Percentiles rank a stretch among this genome's conserved stretches.
Evolutionary conservation across 1,140 invertebrate genomes (phyloP).

Genomic region (Eciton burchellii): DNA sequence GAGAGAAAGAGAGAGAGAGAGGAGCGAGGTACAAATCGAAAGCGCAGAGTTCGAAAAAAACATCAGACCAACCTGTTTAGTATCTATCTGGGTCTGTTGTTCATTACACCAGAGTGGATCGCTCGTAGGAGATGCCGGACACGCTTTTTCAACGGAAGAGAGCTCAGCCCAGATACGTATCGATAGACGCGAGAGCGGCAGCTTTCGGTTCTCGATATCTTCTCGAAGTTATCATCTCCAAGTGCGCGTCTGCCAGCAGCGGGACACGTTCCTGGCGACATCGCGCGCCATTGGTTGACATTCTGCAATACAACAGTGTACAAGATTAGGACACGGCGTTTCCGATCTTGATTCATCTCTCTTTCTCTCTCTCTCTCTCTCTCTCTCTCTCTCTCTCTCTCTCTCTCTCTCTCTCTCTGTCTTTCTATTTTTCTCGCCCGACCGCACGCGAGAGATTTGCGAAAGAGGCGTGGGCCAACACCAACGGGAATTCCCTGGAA

Average conservation of each 20-base stretch:
- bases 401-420: too few relatives aligned
- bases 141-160: slow-evolving; percentile 18
- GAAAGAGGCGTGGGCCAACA: slow-evolving; percentile 67
- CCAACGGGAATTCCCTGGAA: slow-evolving; percentile 67
- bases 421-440: slow-evolving; percentile 61
- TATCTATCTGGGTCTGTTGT: slow-evolving; percentile 14
- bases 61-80: neutral
- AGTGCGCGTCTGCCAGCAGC: too few relatives aligned
- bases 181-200: neutral
- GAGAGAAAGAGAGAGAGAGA: too few relatives aligned
- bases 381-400: too few relatives aligned
- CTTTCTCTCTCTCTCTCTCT: too few relatives aligned
- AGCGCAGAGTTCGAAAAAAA: too few relatives aligned
- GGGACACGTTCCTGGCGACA: too few relatives aligned
- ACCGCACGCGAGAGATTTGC: slow-evolving; percentile 62
- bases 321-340: too few relatives aligned
- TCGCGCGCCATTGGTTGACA: too few relatives aligned
- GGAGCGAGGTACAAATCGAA: neutral
- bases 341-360: too few relatives aligned
- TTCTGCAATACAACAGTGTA: too few relatives aligned
- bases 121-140: slow-evolving; percentile 5
- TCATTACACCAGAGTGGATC: slow-evolving; percentile 1
- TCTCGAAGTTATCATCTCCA: too few relatives aligned
- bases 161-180: neutral
- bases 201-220: neutral